These are phyloP conservation scores for Drosophila prostipennis DNA, from an alignment of 2,888 invertebrate genomes.

Conservation along the genomic window DNA sequence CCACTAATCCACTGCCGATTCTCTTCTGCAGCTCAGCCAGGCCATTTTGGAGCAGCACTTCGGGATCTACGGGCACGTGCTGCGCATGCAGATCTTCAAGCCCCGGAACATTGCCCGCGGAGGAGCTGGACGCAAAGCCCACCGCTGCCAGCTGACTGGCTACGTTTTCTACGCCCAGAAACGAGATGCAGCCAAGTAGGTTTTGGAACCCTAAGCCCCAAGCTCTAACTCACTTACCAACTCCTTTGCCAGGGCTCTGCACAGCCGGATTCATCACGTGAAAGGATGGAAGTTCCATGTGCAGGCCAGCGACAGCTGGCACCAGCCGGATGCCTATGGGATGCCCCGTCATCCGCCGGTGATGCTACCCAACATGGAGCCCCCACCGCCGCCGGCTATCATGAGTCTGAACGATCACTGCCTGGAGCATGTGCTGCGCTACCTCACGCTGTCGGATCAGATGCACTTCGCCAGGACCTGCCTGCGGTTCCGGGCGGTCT, in stretches of 20 bases:
- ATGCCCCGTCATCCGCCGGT: neutral
- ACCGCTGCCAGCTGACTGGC: neutral
- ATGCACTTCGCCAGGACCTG: slow-evolving; percentile 63
- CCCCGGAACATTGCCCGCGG: neutral
- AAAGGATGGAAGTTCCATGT: slow-evolving; percentile 34
- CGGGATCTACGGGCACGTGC: neutral
- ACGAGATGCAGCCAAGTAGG: neutral
- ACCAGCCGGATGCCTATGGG: slow-evolving; percentile 53
- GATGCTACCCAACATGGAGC: neutral
- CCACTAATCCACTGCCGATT: neutral
- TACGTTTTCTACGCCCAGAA: neutral
- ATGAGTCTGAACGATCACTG: slow-evolving; percentile 64
- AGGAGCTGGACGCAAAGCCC: neutral
- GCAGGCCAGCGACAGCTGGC: slow-evolving; percentile 62
- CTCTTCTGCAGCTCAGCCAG: neutral
- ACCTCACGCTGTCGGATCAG: slow-evolving; percentile 53
- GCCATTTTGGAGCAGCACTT: neutral
- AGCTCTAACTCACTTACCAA: neutral
- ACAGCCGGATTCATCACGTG: slow-evolving; percentile 28
- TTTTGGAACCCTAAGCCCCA: neutral
- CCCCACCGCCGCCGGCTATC: slow-evolving; percentile 28
- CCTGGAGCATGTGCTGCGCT: slow-evolving; percentile 46
- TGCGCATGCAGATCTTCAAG: neutral
- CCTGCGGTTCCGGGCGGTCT: slow-evolving; percentile 54
- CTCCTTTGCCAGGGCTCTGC: neutral